Base-by-base conservation (phyloP, 2,113 vertebrate genomes). In the Dolichotis patagonum region DNA sequence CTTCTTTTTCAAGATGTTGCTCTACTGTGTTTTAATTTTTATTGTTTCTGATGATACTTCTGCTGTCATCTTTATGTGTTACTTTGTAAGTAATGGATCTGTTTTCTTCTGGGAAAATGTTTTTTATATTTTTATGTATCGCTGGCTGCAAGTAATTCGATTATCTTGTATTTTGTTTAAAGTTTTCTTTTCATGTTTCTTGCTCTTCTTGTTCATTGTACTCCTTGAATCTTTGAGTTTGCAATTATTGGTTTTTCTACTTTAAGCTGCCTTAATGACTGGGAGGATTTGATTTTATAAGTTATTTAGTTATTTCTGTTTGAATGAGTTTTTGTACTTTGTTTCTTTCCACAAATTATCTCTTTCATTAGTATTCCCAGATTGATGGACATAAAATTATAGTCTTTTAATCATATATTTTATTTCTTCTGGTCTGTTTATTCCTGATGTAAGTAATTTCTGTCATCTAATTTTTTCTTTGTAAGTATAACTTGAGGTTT, bases 21-120 rank as follows among this genome's bases (percentile, higher is more conserved):
- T 85, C 35, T 26, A 75, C 38, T 85, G 2, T 94, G 17, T 81
- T 92, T 4, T 88, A 63, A 24, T 32, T 69, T 93, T 2, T 19
- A 30, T 93, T 84, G 20, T 90, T 94, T 86, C 35, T 89, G 38
- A 75, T 85, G 62, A 92, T 41, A 81, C 86, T 92, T 54, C 22
- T 92, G 58, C 49, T 94, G 14, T 85, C 30, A 86, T 67, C 38
- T 28, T 92, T 54, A 41, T 92, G 85, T 85, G 35, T 88, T 84
- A 67, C 38, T 86, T 60, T 83, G 24, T 67, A 10, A 46, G 19
- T 80, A 85, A 81, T 71, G 11, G 19, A 49, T 69, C 24, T 82
- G 43, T 87, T 93, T 73, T 46, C 56, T 88, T 26, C n/a, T 82
- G 38, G 9, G 7, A 80, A 43, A 54, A 14, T 84, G 17, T 20